phyloP scores from a whole-genome alignment of 2,888 invertebrate species.

The Drosophila silvestris region DNA sequence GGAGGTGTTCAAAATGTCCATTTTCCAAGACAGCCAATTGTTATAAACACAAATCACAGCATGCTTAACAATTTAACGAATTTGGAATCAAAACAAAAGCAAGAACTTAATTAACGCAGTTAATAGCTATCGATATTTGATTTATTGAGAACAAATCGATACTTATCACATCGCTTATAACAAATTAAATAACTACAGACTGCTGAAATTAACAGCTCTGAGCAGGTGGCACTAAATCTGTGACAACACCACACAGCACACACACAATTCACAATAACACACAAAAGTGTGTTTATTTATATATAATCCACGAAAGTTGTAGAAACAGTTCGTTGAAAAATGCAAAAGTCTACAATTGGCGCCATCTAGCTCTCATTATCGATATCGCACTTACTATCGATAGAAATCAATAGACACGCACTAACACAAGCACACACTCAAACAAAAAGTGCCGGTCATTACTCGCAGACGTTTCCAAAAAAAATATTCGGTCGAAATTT shows the following conservation, averaged over 20 bases:
- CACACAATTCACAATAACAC: neutral
- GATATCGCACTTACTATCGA: slow-evolving; percentile 12
- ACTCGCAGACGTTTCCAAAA: slow-evolving; percentile 39
- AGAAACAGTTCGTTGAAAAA: neutral
- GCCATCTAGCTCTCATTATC: neutral
- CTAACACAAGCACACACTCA: neutral
- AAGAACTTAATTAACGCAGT: slow-evolving; percentile 4
- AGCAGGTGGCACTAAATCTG: neutral
- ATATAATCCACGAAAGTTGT: neutral
- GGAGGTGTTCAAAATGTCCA: slow-evolving; percentile 33
- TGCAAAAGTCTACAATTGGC: neutral
- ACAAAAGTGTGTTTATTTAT: neutral
- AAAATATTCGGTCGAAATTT: slow-evolving; percentile 34
- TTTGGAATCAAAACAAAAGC: slow-evolving; percentile 18
- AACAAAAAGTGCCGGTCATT: slow-evolving; percentile 72
- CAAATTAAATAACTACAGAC: neutral
- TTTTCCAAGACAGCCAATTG: neutral
- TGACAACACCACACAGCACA: neutral
- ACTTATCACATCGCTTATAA: neutral
- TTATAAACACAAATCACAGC: neutral
- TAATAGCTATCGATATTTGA: slow-evolving; percentile 7
- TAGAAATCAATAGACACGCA: slow-evolving; percentile 6
- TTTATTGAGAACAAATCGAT: neutral
- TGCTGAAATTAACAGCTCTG: neutral
- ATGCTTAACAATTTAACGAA: slow-evolving; percentile 2